Conservation (phyloP, 2,888 invertebrate species). For the Catocala fraxini region DNA sequence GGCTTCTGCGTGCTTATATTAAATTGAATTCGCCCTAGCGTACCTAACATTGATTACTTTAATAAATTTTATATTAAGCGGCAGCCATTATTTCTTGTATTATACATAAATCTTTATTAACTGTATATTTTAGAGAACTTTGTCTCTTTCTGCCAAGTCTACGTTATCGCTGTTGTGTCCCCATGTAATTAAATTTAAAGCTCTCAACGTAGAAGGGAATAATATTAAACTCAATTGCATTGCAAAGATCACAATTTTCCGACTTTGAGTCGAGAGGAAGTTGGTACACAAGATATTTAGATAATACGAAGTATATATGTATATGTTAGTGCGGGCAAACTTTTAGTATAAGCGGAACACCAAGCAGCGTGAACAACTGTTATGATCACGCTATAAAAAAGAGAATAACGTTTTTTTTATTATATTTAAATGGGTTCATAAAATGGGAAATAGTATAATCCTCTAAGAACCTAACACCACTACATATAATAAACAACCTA, state of each 20-base stretch:
- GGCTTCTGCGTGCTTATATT: conserved; percentile 33
- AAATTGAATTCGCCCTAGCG: conserved; percentile 28
- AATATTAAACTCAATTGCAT: conserved; percentile 84
- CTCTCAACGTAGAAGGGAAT: conserved; percentile 80
- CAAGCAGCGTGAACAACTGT: not conserved
- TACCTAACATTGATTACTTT: conserved; percentile 24
- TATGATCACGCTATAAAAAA: not conserved
- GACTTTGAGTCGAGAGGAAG: conserved; percentile 59
- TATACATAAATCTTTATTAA: conserved; percentile 24
- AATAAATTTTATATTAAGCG: conserved; percentile 17
- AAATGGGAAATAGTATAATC: too few species aligned
- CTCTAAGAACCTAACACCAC: too few species aligned
- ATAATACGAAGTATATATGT: conserved; percentile 20
- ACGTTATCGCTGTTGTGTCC: conserved; percentile 76
- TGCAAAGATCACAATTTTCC: conserved; percentile 82
- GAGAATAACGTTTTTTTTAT: not conserved
- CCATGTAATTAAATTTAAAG: conserved; percentile 84
- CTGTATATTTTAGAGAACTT: conserved; percentile 33
- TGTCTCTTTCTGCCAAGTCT: conserved; percentile 58
- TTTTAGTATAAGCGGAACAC: too few species aligned
- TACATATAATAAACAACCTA: too few species aligned
- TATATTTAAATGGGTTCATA: not conserved
- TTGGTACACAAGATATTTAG: conserved; percentile 51
- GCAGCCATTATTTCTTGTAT: conserved; percentile 14
- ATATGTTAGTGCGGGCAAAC: not conserved